Evolutionary conservation across 2,113 vertebrate genomes (phyloP).

Genomic region (Parus major): DNA sequence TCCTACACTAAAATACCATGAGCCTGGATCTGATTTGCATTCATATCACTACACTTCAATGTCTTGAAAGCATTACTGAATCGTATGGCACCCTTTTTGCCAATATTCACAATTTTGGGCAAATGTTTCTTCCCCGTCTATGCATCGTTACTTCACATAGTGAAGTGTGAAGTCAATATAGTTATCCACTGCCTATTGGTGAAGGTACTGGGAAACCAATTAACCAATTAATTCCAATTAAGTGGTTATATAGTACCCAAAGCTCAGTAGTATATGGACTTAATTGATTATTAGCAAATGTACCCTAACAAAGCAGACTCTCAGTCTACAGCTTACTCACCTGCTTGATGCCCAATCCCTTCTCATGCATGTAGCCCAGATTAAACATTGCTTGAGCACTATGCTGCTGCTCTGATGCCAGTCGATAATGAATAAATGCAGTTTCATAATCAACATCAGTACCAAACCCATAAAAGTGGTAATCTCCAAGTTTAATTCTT

Average conservation of each 20-base stretch:
- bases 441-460: constrained; percentile 97
- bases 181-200: background rate
- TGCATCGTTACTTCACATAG: background rate
- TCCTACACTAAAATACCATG: background rate
- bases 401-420: constrained; percentile 97
- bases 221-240: background rate
- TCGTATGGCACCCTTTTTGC: background rate
- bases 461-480: constrained; percentile 97
- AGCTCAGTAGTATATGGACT: background rate
- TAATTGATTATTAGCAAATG: background rate
- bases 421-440: constrained; percentile 94
- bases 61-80: background rate
- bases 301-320: background rate
- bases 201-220: background rate
- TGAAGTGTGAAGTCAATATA: background rate
- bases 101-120: background rate
- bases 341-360: constrained; percentile 96
- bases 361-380: constrained; percentile 98
- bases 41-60: background rate
- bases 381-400: constrained; percentile 99
- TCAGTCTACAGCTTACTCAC: constrained; percentile 58
- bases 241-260: background rate
- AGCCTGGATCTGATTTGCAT: background rate
- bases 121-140: background rate
- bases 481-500: constrained; percentile 96